These are phyloP conservation scores for Eira barbara DNA, from an alignment of 2,113 vertebrate species.

Conservation along the genomic window DNA sequence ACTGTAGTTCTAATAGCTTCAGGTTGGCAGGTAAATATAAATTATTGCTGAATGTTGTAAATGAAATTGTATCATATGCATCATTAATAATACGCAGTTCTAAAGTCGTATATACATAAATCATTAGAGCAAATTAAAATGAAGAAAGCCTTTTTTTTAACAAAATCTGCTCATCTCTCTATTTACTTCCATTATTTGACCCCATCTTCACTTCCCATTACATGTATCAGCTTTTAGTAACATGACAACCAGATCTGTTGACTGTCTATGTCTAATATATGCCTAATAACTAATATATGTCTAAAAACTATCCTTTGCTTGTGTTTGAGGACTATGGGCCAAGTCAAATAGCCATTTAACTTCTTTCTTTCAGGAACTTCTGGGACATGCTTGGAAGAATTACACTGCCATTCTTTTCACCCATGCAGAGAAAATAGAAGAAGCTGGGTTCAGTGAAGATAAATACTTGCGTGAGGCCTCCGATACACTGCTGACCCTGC, in stretches of 20 bases:
- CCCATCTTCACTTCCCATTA: not conserved
- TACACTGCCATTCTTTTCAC: conserved; percentile 87
- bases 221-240: not conserved
- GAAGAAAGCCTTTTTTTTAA: not conserved
- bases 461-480: conserved; percentile 79
- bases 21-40: not conserved
- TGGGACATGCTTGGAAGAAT: conserved; percentile 86
- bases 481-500: conserved; percentile 77
- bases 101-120: not conserved
- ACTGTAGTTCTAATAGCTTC: not conserved
- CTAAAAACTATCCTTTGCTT: not conserved
- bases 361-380: conserved; percentile 83
- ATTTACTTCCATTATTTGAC: not conserved
- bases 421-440: conserved; percentile 84
- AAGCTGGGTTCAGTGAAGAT: conserved; percentile 76
- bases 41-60: not conserved
- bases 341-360: conserved; percentile 58
- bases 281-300: too few relatives aligned
- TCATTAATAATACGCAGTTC: not conserved
- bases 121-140: conserved; percentile 14
- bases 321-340: not conserved
- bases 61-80: not conserved
- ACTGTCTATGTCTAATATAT: not conserved
- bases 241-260: not conserved
- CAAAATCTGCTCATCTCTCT: not conserved